Conservation (phyloP, 2,113 vertebrate genomes). For the Leptocoma aspasia region DNA sequence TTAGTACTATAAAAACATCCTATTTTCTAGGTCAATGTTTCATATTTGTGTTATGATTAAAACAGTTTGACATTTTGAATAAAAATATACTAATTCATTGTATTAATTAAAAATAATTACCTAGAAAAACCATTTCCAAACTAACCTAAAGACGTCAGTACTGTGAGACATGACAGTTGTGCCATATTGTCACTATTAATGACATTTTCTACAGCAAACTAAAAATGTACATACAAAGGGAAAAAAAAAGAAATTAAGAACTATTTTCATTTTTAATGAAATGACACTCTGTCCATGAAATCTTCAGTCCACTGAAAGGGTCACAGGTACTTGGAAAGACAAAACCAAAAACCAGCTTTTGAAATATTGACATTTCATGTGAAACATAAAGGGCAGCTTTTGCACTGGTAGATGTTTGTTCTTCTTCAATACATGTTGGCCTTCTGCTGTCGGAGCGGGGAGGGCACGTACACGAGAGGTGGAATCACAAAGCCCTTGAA, state of each 20-base stretch:
- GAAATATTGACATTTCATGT: constrained; percentile 39
- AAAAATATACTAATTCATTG: constrained; percentile 33
- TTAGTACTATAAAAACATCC: constrained; percentile 9
- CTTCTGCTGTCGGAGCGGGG: background rate
- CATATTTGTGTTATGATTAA: constrained; percentile 39
- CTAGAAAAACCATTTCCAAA: constrained; percentile 28
- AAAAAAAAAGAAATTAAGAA: background rate
- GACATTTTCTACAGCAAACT: background rate
- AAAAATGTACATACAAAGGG: background rate
- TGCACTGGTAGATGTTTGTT: constrained; percentile 43
- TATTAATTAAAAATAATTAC: constrained; percentile 65
- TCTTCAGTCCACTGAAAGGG: background rate
- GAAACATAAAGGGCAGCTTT: constrained; percentile 42
- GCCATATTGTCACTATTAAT: background rate
- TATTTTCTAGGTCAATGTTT: constrained; percentile 39
- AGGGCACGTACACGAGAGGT: background rate
- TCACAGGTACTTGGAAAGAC: background rate
- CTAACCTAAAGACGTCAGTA: background rate
- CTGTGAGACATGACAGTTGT: background rate
- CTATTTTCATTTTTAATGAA: background rate
- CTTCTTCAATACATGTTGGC: constrained; percentile 18
- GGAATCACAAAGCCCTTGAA: constrained; percentile 8
- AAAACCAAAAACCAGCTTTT: constrained; percentile 24
- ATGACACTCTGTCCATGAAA: background rate
- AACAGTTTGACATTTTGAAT: constrained; percentile 53